Evolutionary conservation across 2,888 invertebrate genomes (phyloP), one percentile per base, ranked within the genome.

Genomic region (Drosophila borborema): DNA sequence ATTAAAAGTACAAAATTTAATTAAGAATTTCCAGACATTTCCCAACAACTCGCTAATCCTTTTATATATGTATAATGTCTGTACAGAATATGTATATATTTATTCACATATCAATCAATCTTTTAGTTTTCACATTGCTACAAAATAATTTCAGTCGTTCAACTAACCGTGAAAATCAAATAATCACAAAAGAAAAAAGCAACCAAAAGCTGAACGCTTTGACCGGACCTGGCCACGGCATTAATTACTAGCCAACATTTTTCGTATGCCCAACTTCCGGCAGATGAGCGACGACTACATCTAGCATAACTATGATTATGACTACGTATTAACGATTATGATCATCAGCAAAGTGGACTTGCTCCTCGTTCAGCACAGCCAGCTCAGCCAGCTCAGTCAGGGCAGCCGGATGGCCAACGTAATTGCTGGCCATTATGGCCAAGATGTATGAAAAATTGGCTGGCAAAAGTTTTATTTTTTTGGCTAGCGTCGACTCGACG

Each of bases 141-240:
- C 10, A 14, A 56, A 46, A 60, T 41, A 40, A 31, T 41, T 51
- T 49, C 20, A 58, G 20, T 53, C 36, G 28, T 40, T 65, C 60
- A 87, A 77, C 86, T 79, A 79, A 70, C 82, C 88, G 85, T 85
- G 88, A 83, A 82, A 76, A 80, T 65, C 76, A 78, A 81, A 80
- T 81, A 83, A 80, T 71, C 80, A 81, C 66, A 64, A 38, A 1
- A 28, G 5, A 5, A 28, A 28, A 28, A 28, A 28, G 0, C 23
- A n/a, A 36, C n/a, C 36, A 38, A 18, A 38, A 34, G 23, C 46
- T 38, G 58, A n/a, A 59, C 38, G 36, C 45, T 23, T 31, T 7
- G 62, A 18, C 58, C 58, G 34, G 63, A 28, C 28, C 45, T 10
- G 55, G 12, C 53, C 43, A 64, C 54, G 49, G 75, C 79, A 77